Evolutionary conservation across 2,797 vertebrate species (phyloP), one percentile per base, ranked within the genome.

Genomic region (Sciaenops ocellatus): DNA sequence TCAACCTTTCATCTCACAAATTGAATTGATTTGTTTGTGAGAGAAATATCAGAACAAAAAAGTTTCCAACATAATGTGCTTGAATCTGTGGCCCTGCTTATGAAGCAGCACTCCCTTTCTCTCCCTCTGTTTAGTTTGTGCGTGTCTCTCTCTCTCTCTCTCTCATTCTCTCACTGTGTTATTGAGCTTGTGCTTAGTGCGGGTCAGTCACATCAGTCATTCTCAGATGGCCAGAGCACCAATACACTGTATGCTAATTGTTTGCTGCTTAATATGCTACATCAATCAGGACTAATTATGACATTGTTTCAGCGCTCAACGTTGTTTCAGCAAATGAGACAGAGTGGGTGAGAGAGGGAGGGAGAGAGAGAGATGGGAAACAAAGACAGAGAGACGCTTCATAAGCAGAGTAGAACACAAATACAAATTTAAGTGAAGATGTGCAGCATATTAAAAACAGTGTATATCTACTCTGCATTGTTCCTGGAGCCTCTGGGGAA

Each of bases 241-340:
- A 87, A 89, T 91, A 89, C 87, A 93, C 92, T 94, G 89, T 94
- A 90, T 91, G 95, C 93, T 96, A 96, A 95, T 95, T 95, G 94
- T 96, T 94, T 95, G 92, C 95, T 95, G 91, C 93, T 94, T 96
- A 97, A 95, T 94, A 95, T 92, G 89, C 94, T 93, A 94, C 96
- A 97, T 98, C 97, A 97, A 97, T 98, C 96, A 97, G 94, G 94
- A 87, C 93, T 98, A 97, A 98, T 98, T 97, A 97, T 81, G 88
- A 93, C 92, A 93, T 93, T 87, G 93, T 93, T 94, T 92, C 73
- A 76, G 75, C 83, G 57, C 84, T 85, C 88, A 15, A 80, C 61
- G 65, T 89, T 85, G 80, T 86, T 88, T 77, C 70, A 91, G 79
- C 70, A 87, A 92, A 90, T 71, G 84, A 85, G 85, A 65, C 57